Evolutionary conservation across 2,113 vertebrate species (phyloP).

Genomic region (Ictalurus furcatus): DNA sequence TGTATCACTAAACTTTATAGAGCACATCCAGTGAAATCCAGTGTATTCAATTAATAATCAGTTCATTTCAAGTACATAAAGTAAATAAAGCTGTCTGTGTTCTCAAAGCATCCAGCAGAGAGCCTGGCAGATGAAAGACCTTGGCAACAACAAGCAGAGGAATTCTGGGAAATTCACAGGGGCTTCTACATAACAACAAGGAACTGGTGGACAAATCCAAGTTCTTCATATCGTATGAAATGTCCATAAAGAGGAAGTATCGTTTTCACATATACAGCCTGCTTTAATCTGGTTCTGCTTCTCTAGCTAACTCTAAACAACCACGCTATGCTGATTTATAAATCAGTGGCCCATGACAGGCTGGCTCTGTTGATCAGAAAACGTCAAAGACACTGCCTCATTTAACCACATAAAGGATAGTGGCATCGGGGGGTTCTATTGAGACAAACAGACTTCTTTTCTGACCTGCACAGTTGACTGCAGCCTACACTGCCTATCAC

Average conservation of each 20-base stretch:
- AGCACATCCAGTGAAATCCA: background rate
- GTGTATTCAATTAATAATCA: background rate
- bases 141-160: conserved; percentile 13
- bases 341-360: conserved; percentile 7
- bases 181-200: background rate
- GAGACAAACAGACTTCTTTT: conserved; percentile 29
- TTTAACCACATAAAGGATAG: conserved; percentile 24
- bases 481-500: conserved; percentile 7
- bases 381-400: conserved; percentile 31
- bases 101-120: background rate
- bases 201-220: background rate
- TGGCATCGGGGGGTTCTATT: conserved; percentile 20
- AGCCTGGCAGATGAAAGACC: background rate
- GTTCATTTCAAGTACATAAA: background rate
- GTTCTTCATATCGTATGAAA: background rate
- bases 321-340: background rate
- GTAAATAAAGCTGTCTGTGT: background rate
- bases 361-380: conserved; percentile 28
- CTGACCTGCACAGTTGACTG: conserved; percentile 20
- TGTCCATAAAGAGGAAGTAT: background rate
- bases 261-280: background rate
- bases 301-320: background rate
- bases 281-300: background rate
- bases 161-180: conserved; percentile 8
- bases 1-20: background rate